phyloP scores from a whole-genome alignment of 2,113 vertebrate species.

The Cyprinodon variegatus region DNA sequence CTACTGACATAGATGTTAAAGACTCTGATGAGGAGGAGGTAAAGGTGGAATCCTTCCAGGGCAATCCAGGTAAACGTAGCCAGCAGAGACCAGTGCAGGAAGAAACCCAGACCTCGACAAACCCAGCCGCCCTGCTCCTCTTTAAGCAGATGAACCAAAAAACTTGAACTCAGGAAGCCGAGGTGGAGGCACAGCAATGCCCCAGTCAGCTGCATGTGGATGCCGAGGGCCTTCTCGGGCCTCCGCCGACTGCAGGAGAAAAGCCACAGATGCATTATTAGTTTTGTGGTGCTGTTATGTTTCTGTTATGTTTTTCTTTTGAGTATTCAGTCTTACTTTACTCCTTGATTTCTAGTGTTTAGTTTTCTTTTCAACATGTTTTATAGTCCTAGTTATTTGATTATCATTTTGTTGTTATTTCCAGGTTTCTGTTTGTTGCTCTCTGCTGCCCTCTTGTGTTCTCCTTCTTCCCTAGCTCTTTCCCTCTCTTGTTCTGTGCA shows the following conservation, averaged over 20 bases:
- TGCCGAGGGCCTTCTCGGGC: conserved; percentile 72
- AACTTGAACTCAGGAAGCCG: conserved; percentile 77
- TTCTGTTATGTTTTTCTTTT: too few species aligned
- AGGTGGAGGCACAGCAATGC: conserved; percentile 85
- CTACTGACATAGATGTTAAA: conserved; percentile 78
- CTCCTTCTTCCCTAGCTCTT: too few species aligned
- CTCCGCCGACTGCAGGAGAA: conserved; percentile 64
- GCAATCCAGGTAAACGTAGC: conserved; percentile 74
- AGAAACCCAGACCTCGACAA: conserved; percentile 73
- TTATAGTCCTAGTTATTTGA: too few species aligned
- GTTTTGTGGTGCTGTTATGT: background rate
- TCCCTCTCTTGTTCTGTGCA: too few species aligned
- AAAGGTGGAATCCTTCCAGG: conserved; percentile 78
- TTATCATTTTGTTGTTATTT: too few species aligned
- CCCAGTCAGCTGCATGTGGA: conserved; percentile 80
- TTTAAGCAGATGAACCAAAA: background rate
- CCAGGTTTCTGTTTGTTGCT: too few species aligned
- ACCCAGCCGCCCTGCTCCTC: rapidly evolving
- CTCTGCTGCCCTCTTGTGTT: too few species aligned
- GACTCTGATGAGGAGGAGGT: conserved; percentile 70
- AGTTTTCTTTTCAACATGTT: too few species aligned
- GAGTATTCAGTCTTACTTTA: too few species aligned
- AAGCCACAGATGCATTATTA: background rate
- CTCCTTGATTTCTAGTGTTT: too few species aligned
- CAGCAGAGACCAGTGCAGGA: conserved; percentile 75